A percentile compares a stretch with the other conserved stretches of the same genome.
Evolutionary conservation across 2,888 invertebrate species (phyloP).

Genomic region (Muschampia plurimacula): DNA sequence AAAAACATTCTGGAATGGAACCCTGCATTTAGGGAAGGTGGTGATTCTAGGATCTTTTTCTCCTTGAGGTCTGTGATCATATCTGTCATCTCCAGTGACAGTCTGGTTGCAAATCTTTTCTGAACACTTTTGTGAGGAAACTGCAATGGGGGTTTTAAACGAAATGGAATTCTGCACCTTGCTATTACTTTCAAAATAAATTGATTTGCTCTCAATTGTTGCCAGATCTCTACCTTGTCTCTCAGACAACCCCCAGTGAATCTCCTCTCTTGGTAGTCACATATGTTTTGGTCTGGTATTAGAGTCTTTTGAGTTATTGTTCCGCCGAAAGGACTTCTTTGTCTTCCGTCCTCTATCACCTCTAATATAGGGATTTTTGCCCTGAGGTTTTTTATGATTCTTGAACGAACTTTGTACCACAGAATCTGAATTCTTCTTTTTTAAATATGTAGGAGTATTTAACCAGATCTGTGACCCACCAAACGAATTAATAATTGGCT

Average conservation of each 20-base stretch:
- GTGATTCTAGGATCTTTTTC: neutral
- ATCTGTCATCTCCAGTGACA: neutral
- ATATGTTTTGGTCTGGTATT: neutral
- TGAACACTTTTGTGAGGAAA: neutral
- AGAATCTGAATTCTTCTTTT: neutral
- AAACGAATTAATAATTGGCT: neutral
- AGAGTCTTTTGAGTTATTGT: neutral
- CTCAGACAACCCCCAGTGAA: slow-evolving; percentile 1
- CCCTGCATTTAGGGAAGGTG: neutral
- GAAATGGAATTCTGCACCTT: neutral
- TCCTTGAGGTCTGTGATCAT: neutral
- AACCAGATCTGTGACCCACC: neutral
- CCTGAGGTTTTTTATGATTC: neutral
- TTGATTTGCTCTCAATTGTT: neutral
- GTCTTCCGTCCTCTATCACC: neutral
- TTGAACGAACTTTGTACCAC: neutral
- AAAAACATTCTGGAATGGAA: slow-evolving; percentile 1
- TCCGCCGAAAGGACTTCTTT: neutral
- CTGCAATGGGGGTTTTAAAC: neutral
- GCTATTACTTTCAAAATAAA: neutral
- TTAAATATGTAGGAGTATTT: neutral
- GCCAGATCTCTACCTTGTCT: neutral
- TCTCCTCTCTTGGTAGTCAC: neutral
- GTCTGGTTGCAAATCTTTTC: neutral
- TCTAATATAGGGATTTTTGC: neutral